Conservation (phyloP, 2,797 vertebrate species). For the Etheostoma nigrum region DNA sequence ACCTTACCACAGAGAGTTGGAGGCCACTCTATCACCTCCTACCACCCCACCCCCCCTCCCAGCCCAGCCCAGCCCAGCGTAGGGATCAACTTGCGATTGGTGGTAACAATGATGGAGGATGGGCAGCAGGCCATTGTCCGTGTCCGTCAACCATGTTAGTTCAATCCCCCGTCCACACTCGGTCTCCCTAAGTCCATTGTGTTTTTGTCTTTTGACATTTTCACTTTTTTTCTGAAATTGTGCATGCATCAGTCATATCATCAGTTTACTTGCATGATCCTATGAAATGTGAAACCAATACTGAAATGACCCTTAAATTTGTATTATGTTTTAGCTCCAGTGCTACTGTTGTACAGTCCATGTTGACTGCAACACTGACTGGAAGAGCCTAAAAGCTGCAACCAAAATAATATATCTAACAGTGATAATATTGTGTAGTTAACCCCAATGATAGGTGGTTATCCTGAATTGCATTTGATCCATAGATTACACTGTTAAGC, state of each 20-base stretch:
- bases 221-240: neutral
- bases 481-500: neutral
- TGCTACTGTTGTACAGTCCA: conserved; percentile 8
- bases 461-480: neutral
- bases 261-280: no score
- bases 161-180: conserved; percentile 1
- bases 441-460: neutral
- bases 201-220: conserved; percentile 21
- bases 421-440: conserved; percentile 15
- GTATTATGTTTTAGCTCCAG: conserved; percentile 21
- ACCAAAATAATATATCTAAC: neutral
- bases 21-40: conserved; percentile 10
- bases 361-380: conserved; percentile 4
- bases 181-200: conserved; percentile 16
- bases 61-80: neutral
- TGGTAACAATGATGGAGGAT: conserved; percentile 61
- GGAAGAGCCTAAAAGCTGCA: conserved; percentile 1
- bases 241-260: neutral
- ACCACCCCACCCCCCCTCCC: neutral
- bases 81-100: conserved; percentile 53
- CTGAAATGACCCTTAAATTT: conserved; percentile 27
- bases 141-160: conserved; percentile 43
- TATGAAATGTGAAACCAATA: conserved; percentile 21
- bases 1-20: conserved; percentile 30
- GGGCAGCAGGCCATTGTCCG: conserved; percentile 69